Conservation (phyloP, 2,797 vertebrate species). For the Muraenolepis orangiensis region DNA sequence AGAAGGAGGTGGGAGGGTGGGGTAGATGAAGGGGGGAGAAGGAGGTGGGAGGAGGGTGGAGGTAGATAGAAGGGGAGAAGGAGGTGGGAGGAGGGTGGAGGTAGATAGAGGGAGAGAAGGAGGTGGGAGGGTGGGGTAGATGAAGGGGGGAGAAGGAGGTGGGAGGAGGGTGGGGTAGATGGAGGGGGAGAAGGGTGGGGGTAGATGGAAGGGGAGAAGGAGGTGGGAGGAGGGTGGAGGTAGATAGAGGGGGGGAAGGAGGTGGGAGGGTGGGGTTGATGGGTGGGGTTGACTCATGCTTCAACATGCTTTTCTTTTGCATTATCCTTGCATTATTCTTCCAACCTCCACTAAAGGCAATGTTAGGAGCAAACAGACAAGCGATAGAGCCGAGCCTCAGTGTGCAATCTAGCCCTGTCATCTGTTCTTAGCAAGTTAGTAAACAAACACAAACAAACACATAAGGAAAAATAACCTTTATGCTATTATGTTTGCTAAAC, state of each 20-base stretch:
- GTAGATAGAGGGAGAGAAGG: conserved; percentile 26
- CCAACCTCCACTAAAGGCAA: not conserved
- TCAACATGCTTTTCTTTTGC: conserved; percentile 43
- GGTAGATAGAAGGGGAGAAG: conserved; percentile 49
- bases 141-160: conserved; percentile 50
- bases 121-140: conserved; percentile 36
- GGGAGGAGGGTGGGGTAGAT: conserved; percentile 30
- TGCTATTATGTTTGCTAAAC: conserved; percentile 14
- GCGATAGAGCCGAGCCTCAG: not conserved
- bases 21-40: conserved; percentile 4
- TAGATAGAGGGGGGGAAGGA: conserved; percentile 34
- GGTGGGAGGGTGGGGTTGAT: conserved; percentile 30
- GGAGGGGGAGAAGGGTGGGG: too few relatives aligned
- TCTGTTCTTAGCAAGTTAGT: not conserved
- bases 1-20: conserved; percentile 45
- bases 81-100: too few relatives aligned
- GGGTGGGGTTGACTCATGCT: conserved; percentile 31
- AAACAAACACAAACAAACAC: not conserved
- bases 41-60: too few relatives aligned
- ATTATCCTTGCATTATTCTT: conserved; percentile 21
- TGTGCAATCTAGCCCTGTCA: not conserved
- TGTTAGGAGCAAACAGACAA: not conserved
- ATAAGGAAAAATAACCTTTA: conserved; percentile 29
- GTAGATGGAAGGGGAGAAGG: conserved; percentile 49
- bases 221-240: too few relatives aligned